phyloP scores from a whole-genome alignment of 2,888 invertebrate genomes.

The Anodontia alba region DNA sequence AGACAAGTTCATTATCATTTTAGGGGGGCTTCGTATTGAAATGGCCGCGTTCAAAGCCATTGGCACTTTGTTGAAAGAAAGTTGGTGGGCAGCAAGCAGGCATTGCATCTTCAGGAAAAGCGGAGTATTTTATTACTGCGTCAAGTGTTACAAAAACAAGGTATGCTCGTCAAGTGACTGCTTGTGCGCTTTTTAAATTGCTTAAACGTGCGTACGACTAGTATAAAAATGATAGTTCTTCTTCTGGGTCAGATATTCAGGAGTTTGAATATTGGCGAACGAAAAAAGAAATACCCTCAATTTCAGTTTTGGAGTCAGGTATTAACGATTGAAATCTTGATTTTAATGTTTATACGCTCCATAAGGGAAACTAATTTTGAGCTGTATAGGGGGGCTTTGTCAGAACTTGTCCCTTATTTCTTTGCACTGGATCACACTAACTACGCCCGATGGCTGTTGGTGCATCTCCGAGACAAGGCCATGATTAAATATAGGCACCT shows the following conservation, averaged over 20 bases:
- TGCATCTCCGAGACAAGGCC: neutral
- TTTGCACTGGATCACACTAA: constrained; percentile 1
- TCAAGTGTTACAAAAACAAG: no score
- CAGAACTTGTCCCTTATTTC: neutral
- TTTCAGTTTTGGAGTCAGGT: neutral
- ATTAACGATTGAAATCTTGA: constrained; percentile 20
- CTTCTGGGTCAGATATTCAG: neutral
- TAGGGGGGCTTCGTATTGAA: no score
- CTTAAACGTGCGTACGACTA: no score
- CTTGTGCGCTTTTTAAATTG: no score
- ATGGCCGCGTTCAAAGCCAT: constrained; percentile 18
- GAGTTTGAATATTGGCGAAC: neutral
- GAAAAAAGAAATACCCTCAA: neutral
- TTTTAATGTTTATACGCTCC: constrained; percentile 37
- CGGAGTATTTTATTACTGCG: no score
- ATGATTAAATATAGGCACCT: neutral
- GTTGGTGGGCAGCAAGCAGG: no score
- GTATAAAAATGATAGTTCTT: neutral
- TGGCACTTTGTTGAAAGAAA: constrained; percentile 17
- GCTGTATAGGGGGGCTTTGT: constrained; percentile 34
- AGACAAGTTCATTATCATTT: neutral
- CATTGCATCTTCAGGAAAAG: no score
- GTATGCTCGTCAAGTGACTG: no score
- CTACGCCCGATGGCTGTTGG: neutral
- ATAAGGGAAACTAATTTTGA: constrained; percentile 41